Conservation (phyloP, 2,888 invertebrate genomes). For the Sacculina carcini region DNA sequence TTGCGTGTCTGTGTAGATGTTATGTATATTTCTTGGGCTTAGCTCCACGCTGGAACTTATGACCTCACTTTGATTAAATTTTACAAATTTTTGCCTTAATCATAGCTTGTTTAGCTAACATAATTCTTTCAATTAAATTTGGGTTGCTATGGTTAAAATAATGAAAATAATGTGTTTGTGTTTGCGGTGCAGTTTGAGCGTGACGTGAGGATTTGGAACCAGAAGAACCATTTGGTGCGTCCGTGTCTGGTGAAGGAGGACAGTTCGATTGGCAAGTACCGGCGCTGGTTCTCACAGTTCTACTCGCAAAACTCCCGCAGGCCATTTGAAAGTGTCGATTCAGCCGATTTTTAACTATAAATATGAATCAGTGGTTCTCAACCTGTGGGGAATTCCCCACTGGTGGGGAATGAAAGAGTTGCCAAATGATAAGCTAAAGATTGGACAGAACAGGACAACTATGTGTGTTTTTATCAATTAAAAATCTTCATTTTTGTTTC, state of each 20-base stretch:
- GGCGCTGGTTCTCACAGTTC: slow-evolving; percentile 62
- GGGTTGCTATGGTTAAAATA: too few species aligned
- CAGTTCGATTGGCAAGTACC: slow-evolving; percentile 37
- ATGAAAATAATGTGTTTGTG: not conserved
- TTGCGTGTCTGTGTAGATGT: too few species aligned
- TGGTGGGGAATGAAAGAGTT: too few species aligned
- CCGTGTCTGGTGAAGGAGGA: slow-evolving; percentile 51
- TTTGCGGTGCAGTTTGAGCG: slow-evolving; percentile 39
- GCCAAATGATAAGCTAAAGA: too few species aligned
- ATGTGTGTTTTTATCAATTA: too few species aligned
- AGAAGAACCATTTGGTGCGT: slow-evolving; percentile 41
- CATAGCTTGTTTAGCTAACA: too few species aligned
- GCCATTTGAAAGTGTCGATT: not conserved
- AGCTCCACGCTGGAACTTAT: not conserved
- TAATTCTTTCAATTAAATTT: too few species aligned
- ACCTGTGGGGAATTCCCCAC: too few species aligned
- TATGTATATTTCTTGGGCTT: too few species aligned
- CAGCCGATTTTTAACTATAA: not conserved
- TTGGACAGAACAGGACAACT: too few species aligned
- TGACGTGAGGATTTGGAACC: slow-evolving; percentile 64
- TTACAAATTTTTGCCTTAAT: slow-evolving; percentile 4
- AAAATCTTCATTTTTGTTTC: too few species aligned
- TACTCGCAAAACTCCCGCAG: slow-evolving; percentile 42
- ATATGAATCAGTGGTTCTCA: too few species aligned
- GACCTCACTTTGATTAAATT: not conserved